These are phyloP conservation scores for Pristiophorus japonicus DNA, from an alignment of 2,113 vertebrate species.

Conservation along the genomic window DNA sequence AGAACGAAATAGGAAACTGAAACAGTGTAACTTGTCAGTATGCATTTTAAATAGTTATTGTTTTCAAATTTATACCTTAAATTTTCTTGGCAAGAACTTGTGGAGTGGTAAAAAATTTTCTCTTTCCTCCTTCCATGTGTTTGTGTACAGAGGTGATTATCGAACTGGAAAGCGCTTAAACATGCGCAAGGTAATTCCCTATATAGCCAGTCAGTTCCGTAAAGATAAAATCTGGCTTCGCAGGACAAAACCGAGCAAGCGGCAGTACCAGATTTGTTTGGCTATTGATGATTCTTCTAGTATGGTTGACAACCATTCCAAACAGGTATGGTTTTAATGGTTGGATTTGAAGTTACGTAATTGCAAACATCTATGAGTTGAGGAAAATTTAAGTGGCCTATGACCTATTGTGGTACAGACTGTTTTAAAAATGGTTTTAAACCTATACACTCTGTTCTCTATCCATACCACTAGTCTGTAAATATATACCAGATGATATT, in stretches of 20 bases:
- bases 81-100: too few relatives aligned
- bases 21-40: neutral
- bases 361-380: neutral
- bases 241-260: slow-evolving; percentile 92
- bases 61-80: neutral
- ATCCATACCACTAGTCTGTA: neutral
- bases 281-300: slow-evolving; percentile 95
- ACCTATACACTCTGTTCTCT: neutral
- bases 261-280: slow-evolving; percentile 93
- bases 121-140: neutral
- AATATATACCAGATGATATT: neutral
- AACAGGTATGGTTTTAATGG: slow-evolving; percentile 69
- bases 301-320: slow-evolving; percentile 96
- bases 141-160: slow-evolving; percentile 76
- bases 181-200: slow-evolving; percentile 97
- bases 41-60: neutral
- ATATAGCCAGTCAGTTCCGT: slow-evolving; percentile 93
- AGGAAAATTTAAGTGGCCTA: neutral
- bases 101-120: neutral
- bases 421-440: neutral
- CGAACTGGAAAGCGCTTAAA: slow-evolving; percentile 92
- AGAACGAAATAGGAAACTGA: neutral
- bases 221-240: slow-evolving; percentile 98
- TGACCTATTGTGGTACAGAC: neutral
- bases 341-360: neutral